Evolutionary conservation across 2,113 vertebrate genomes (phyloP).

Genomic region (Emydura subglobosa): DNA sequence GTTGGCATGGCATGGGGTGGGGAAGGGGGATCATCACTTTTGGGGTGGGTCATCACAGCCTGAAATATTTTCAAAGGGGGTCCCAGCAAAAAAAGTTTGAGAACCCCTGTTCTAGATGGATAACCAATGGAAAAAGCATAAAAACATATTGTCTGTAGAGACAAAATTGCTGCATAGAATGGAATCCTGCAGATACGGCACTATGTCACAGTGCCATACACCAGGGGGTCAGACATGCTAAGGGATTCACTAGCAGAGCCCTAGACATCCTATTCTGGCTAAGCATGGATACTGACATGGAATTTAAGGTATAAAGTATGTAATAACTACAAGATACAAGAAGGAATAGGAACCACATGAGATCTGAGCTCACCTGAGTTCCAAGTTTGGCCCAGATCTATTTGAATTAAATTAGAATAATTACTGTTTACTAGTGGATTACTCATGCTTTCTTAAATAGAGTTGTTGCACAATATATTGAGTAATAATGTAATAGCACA

Average conservation of each 20-base stretch:
- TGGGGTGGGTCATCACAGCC: too few species aligned
- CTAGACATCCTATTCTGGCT: not conserved
- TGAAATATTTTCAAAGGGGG: too few species aligned
- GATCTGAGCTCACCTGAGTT: not conserved
- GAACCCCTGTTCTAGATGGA: not conserved
- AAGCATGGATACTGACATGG: not conserved
- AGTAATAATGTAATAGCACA: not conserved
- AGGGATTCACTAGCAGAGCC: fast-evolving
- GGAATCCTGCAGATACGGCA: fast-evolving
- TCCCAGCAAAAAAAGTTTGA: too few species aligned
- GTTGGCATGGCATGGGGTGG: too few species aligned
- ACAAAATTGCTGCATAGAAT: fast-evolving
- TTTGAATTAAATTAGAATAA: not conserved
- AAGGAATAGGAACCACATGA: not conserved
- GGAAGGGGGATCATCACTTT: too few species aligned
- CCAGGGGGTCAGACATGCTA: fast-evolving
- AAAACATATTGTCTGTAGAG: not conserved
- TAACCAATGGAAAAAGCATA: not conserved
- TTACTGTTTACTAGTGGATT: not conserved
- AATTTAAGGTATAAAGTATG: fast-evolving
- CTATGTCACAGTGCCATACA: fast-evolving
- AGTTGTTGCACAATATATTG: not conserved
- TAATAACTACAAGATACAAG: not conserved
- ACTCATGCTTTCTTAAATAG: not conserved
- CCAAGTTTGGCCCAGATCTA: not conserved